phyloP scores from a whole-genome alignment of 2,888 invertebrate genomes.

The Caenorhabditis sulstoni region DNA sequence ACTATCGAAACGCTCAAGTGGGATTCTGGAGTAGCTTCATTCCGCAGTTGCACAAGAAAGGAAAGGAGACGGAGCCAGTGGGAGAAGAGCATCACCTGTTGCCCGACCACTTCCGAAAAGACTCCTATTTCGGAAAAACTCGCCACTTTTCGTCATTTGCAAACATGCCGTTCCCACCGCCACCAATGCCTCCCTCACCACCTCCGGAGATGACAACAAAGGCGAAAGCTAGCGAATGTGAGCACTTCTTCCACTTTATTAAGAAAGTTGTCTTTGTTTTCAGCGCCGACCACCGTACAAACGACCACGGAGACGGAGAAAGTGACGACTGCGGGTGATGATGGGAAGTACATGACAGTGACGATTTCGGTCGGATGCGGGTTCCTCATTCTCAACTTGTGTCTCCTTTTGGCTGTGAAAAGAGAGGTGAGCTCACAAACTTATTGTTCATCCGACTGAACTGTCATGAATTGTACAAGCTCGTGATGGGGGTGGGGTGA shows the following conservation, averaged over 20 bases:
- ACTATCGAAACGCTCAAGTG: slow-evolving; percentile 78
- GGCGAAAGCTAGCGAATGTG: slow-evolving; percentile 61
- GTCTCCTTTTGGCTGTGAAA: slow-evolving; percentile 74
- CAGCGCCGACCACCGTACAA: slow-evolving; percentile 47
- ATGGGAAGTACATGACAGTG: slow-evolving; percentile 68
- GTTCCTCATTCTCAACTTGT: slow-evolving; percentile 78
- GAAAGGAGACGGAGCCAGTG: slow-evolving; percentile 60
- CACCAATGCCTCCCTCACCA: slow-evolving; percentile 79
- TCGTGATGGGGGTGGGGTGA: slow-evolving; percentile 12
- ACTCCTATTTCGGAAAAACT: slow-evolving; percentile 78
- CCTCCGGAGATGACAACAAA: slow-evolving; percentile 67
- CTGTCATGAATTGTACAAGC: slow-evolving; percentile 8
- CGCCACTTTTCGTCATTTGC: slow-evolving; percentile 73
- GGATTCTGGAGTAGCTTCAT: slow-evolving; percentile 80
- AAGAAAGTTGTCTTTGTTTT: neutral
- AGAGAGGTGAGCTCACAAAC: slow-evolving; percentile 63
- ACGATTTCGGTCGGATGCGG: slow-evolving; percentile 76
- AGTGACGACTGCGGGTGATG: slow-evolving; percentile 50
- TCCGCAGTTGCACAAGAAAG: slow-evolving; percentile 75
- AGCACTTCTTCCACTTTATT: neutral
- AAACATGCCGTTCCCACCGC: slow-evolving; percentile 78
- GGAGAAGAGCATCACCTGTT: slow-evolving; percentile 50
- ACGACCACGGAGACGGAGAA: slow-evolving; percentile 47
- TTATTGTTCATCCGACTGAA: too few species aligned
- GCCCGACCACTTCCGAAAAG: slow-evolving; percentile 64